Evolutionary conservation across 2,113 vertebrate species (phyloP), one percentile per base, ranked within the genome.

Genomic region (Varanus komodoensis): DNA sequence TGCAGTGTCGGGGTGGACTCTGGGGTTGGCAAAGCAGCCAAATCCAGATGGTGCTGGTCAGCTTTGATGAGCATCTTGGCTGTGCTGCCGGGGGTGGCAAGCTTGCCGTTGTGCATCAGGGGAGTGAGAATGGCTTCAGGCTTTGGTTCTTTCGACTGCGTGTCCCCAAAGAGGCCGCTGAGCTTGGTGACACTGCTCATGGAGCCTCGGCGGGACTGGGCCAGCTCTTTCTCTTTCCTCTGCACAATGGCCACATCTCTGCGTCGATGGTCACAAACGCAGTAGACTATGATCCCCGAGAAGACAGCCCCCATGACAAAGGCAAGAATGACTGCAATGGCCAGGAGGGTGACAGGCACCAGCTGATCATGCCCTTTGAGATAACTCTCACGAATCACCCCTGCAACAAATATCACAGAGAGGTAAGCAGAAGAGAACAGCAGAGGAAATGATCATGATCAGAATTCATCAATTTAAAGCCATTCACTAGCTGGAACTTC

Each of bases 121-220:
- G 99, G 99, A 0, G 98, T 98, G 92, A 99, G 98, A 93, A 99
- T 98, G 52, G 99, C 98, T 93, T 99, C 99, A 0, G 99, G 98
- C 29, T 98, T 98, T 0, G 98, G 98, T 4, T 99, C 99, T 94
- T 99, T 99, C 95, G 98, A 98, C 95, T 99, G 99, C 4, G 97
- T 97, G 73, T 99, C 99, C n/a, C 96, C 96, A 80, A 99, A 99
- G 93, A 99, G 98, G 75, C 99, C 98, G 0, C 98, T 98, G 94
- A 99, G 98, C 94, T 99, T 99, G 93, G 99, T 99, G 92, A 99
- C 99, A 0, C 99, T 99, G 97, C 98, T 98, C 99, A 99, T 99
- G 81, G 99, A 99, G n/a, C 98, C 98, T 0, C 99, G 97, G 69
- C 98, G 97, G 52, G 98, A 98, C 93, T 98, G 98, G 1, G 96